Conservation (phyloP, 2,113 vertebrate genomes). For the Sebastes fasciatus region DNA sequence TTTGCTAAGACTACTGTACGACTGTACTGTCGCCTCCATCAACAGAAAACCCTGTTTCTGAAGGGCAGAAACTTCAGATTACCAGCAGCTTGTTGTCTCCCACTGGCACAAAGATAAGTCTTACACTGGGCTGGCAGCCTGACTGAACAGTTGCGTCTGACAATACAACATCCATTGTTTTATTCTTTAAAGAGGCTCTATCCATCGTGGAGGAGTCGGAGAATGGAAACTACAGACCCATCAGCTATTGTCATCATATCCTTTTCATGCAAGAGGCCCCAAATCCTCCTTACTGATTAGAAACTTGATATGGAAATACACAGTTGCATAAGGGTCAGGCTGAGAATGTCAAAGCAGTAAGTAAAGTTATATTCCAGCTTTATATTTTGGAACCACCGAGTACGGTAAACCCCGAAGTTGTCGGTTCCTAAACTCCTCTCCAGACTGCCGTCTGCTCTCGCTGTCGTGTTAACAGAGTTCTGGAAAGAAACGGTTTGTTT, state of each 20-base stretch:
- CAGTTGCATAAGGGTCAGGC: neutral
- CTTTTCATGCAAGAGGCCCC: neutral
- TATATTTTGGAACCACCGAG: neutral
- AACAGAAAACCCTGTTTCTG: neutral
- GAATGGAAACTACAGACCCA: neutral
- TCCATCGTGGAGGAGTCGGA: neutral
- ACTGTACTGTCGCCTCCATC: neutral
- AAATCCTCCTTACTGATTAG: neutral
- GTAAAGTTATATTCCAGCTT: neutral
- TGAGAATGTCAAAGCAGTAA: constrained; percentile 4
- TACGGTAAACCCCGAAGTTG: neutral
- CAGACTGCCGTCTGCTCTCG: neutral
- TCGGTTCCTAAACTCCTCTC: neutral
- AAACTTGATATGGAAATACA: constrained; percentile 8
- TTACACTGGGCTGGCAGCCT: neutral
- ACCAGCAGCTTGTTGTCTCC: neutral
- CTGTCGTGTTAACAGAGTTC: neutral
- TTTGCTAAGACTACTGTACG: too few relatives aligned
- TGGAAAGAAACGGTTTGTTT: neutral
- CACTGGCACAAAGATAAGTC: neutral
- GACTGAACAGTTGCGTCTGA: neutral
- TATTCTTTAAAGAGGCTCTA: constrained; percentile 3
- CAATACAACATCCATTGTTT: neutral
- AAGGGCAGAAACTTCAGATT: neutral
- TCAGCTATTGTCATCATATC: constrained; percentile 1